These are phyloP conservation scores for Anneissia japonica DNA, from an alignment of 35 echinoderm and acorn worm genomes.

Conservation along the genomic window DNA sequence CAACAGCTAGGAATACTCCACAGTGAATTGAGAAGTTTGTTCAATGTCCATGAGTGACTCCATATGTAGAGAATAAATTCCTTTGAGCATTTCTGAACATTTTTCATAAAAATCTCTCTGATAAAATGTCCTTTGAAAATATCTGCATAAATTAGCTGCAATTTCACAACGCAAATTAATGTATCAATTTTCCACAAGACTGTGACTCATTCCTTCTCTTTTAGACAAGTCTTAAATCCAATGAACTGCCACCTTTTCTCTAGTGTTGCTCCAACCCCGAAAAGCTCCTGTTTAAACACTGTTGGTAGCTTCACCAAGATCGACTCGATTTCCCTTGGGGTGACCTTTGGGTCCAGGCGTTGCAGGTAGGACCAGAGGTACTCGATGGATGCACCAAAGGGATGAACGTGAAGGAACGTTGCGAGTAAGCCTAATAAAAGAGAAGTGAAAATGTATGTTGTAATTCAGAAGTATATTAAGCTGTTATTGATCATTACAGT, in stretches of 20 bases:
- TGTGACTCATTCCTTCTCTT: neutral
- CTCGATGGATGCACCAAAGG: slow-evolving; percentile 96
- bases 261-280: slow-evolving; percentile 85
- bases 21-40: too few relatives aligned
- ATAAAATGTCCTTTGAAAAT: too few relatives aligned
- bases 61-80: too few relatives aligned
- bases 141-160: too few relatives aligned
- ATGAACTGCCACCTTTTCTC: slow-evolving; percentile 92
- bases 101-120: too few relatives aligned
- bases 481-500: too few relatives aligned
- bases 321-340: slow-evolving; percentile 60
- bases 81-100: too few relatives aligned
- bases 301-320: slow-evolving; percentile 59
- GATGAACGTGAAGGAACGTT: slow-evolving; percentile 94
- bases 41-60: too few relatives aligned
- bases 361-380: slow-evolving; percentile 91
- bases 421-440: slow-evolving; percentile 55
- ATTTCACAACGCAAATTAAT: too few relatives aligned
- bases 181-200: too few relatives aligned
- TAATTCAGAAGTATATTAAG: too few relatives aligned
- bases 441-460: neutral
- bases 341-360: slow-evolving; percentile 49
- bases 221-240: slow-evolving; percentile 39
- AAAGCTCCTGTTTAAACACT: slow-evolving; percentile 80
- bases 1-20: too few relatives aligned